Percentiles rank a stretch among this genome's conserved stretches.
phyloP scores from a whole-genome alignment of 2,797 vertebrate genomes.

The Sebastes glaucus region DNA sequence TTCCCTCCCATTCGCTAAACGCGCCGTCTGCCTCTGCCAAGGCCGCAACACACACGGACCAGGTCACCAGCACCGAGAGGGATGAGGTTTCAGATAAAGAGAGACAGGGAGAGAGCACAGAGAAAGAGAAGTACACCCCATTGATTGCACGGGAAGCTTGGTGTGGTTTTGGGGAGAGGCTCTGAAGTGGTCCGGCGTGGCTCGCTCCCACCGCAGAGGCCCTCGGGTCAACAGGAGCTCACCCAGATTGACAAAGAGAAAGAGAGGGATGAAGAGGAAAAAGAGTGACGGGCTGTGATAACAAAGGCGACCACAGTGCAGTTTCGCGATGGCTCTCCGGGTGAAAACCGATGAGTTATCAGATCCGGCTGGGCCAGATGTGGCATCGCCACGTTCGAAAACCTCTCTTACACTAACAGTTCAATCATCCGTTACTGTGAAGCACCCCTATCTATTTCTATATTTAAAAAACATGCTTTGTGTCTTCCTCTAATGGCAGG shows the following conservation, averaged over 20 bases:
- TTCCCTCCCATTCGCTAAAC: constrained; percentile 66
- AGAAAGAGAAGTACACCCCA: constrained; percentile 52
- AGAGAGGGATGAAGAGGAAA: constrained; percentile 59
- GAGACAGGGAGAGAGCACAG: constrained; percentile 43
- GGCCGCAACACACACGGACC: constrained; percentile 61
- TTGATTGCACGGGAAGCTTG: constrained; percentile 52
- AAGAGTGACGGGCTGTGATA: constrained; percentile 67
- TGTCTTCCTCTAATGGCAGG: neutral
- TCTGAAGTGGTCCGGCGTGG: constrained; percentile 73
- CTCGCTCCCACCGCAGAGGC: constrained; percentile 57
- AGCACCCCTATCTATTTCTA: neutral
- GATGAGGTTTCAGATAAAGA: constrained; percentile 66
- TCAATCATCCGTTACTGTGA: constrained; percentile 6
- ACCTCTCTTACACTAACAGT: constrained; percentile 12
- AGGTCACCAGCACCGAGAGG: constrained; percentile 54
- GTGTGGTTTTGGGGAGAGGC: constrained; percentile 59
- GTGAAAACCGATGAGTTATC: constrained; percentile 66
- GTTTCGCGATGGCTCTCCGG: constrained; percentile 54
- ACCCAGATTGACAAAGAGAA: constrained; percentile 63
- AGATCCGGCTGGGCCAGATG: constrained; percentile 64
- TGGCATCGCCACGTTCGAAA: constrained; percentile 14
- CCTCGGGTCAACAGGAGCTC: constrained; percentile 72
- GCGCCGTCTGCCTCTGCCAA: constrained; percentile 61
- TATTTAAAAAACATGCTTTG: neutral
- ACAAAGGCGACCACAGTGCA: constrained; percentile 65